Evolutionary conservation across 2,888 invertebrate genomes (phyloP).

Genomic region (Morinoia aosen): DNA sequence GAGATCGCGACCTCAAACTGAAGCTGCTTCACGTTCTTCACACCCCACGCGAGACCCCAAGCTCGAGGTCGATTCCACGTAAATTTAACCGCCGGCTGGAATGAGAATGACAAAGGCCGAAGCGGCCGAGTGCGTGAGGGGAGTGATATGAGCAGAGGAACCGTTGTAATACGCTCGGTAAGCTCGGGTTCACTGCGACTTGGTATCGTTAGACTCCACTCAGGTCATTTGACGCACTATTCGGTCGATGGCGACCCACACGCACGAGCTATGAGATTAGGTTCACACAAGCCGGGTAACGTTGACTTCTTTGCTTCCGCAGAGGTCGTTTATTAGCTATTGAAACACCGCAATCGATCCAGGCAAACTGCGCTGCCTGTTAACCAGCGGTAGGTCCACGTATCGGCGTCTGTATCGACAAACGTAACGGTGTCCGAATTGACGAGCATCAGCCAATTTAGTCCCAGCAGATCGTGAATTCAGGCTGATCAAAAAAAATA

Average conservation of each 20-base stretch:
- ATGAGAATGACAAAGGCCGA: not conserved
- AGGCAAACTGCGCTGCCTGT: not conserved
- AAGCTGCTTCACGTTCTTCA: not conserved
- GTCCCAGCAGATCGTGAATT: not conserved
- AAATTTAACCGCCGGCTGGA: not conserved
- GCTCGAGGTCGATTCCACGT: not conserved
- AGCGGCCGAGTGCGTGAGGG: not conserved
- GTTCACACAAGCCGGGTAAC: not conserved
- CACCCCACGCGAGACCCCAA: not conserved
- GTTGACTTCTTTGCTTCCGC: not conserved
- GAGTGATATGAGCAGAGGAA: not conserved
- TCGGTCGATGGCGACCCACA: not conserved
- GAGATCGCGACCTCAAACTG: not conserved
- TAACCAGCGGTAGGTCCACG: not conserved
- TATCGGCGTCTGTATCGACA: not conserved
- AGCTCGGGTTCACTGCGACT: not conserved
- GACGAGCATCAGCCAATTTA: not conserved
- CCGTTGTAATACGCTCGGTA: not conserved
- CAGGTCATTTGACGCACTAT: not conserved
- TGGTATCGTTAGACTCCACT: constrained; percentile 1
- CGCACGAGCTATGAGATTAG: not conserved
- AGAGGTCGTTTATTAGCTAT: not conserved
- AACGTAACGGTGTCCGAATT: too few species aligned
- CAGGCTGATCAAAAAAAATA: not conserved
- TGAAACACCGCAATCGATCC: not conserved